phyloP scores from a whole-genome alignment of 2,113 vertebrate species.

The Psittacus erithacus region DNA sequence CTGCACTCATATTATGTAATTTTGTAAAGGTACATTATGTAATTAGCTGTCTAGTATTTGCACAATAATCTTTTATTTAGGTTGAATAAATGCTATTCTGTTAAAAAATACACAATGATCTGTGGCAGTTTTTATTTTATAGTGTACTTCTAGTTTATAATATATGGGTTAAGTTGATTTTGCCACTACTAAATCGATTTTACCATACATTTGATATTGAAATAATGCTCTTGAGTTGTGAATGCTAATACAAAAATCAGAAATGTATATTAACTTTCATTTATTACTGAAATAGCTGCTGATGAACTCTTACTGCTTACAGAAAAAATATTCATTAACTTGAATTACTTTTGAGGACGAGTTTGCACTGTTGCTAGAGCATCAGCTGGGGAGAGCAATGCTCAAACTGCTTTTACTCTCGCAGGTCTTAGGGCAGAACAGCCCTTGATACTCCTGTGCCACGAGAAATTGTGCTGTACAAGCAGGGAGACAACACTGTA shows the following conservation, averaged over 20 bases:
- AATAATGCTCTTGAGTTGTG: background rate
- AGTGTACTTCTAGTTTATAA: background rate
- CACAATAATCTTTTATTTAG: slow-evolving; percentile 55
- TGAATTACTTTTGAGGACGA: background rate
- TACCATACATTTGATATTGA: background rate
- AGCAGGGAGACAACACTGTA: background rate
- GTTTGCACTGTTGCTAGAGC: background rate
- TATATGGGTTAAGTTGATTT: background rate
- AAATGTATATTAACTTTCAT: background rate
- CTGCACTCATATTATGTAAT: slow-evolving; percentile 70
- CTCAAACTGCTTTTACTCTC: background rate
- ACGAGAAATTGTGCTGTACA: fast-evolving
- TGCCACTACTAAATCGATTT: background rate
- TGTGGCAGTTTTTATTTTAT: background rate
- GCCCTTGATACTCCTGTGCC: background rate
- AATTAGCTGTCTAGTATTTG: slow-evolving; percentile 69
- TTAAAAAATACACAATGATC: background rate
- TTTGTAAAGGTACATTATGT: slow-evolving; percentile 75
- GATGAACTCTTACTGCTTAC: background rate
- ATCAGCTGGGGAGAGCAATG: background rate
- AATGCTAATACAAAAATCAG: background rate
- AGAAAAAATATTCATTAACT: background rate
- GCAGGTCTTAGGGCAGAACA: background rate
- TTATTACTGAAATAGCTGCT: background rate
- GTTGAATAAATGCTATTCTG: slow-evolving; percentile 53